Base-by-base conservation (phyloP, 2,888 invertebrate species). In the Spodoptera picta region DNA sequence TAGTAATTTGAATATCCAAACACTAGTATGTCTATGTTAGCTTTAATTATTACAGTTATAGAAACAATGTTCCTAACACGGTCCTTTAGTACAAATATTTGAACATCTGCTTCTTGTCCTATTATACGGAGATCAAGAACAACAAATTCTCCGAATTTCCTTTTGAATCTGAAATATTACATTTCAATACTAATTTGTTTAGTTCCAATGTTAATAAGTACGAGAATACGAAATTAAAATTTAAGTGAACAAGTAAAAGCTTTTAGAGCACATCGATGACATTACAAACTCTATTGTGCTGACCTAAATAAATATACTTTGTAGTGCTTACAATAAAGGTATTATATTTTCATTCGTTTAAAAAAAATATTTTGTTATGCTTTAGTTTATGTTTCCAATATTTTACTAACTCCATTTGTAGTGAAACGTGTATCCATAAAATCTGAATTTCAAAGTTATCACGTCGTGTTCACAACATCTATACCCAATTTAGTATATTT, bases 221-320 rank as follows among this genome's bases (percentile, higher is more conserved):
- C 19, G 11, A 4, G 45, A 0, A 46, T 61, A 50, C 49, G 19
- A 49, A 48, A 70, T 57, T 23, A n/a, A 64, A 56, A 49, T 54
- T n/a, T 55, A 7, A 27, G 14, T 7, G 36, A 43, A 52, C 56
- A 53, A 46, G 56, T 23, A 19, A 68, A 65, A 43, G 52, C 65
- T 68, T 68, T 70, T 24, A 64, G 12, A 12, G 10, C 42, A 52
- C 44, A 45, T 54, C 31, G 43, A 64, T 53, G 56, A 57, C 43
- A 49, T 43, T 49, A 50, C 12, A 66, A 53, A 48, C 62, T 19
- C 23, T 60, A 41, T 60, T 65, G 65, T 59, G 9, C 7, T 36
- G 36, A 36, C 36, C 36, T 7, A 36, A 36, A 36, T 36, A 36
- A 36, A 36, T 9, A 36, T 36, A 36, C 27, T 48, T 48, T 6